phyloP scores from a whole-genome alignment of 2,888 invertebrate species.

The Smittia sp. region DNA sequence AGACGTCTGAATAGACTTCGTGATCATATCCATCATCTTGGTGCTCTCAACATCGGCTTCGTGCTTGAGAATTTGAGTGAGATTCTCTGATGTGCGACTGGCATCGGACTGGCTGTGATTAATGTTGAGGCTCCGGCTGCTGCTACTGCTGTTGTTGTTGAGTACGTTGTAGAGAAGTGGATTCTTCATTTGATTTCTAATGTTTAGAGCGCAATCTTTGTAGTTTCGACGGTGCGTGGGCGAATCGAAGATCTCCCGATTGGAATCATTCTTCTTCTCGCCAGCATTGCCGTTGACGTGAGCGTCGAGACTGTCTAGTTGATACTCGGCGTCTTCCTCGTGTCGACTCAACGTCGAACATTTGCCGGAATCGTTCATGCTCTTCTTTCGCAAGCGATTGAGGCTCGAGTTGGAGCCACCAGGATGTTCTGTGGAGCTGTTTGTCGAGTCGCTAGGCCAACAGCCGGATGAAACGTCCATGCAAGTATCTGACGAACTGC shows the following conservation, averaged over 20 bases:
- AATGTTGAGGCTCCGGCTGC: constrained; percentile 46
- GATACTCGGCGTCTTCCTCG: constrained; percentile 51
- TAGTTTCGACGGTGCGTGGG: constrained; percentile 43
- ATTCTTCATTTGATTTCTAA: constrained; percentile 52
- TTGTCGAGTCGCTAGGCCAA: constrained; percentile 60
- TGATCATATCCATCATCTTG: constrained; percentile 57
- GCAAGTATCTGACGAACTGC: constrained; percentile 73
- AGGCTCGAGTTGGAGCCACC: constrained; percentile 24
- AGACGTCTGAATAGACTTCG: constrained; percentile 75
- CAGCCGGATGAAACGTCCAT: constrained; percentile 79
- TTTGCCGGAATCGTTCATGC: constrained; percentile 54
- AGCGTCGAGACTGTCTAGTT: constrained; percentile 48
- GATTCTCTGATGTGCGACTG: constrained; percentile 50
- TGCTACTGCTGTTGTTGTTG: constrained; percentile 55
- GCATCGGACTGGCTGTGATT: constrained; percentile 47
- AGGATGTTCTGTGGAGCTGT: constrained; percentile 48
- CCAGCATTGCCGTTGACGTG: constrained; percentile 42
- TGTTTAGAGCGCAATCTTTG: constrained; percentile 45
- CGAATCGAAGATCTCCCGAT: constrained; percentile 45
- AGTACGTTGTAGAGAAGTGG: constrained; percentile 57
- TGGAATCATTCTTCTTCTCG: constrained; percentile 45
- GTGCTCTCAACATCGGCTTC: constrained; percentile 4
- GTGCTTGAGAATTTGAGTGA: constrained; percentile 46
- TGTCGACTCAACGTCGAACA: constrained; percentile 53
- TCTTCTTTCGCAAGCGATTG: constrained; percentile 50